Evolutionary conservation across 2,797 vertebrate genomes (phyloP).

Genomic region (Megaceryle alcyon): DNA sequence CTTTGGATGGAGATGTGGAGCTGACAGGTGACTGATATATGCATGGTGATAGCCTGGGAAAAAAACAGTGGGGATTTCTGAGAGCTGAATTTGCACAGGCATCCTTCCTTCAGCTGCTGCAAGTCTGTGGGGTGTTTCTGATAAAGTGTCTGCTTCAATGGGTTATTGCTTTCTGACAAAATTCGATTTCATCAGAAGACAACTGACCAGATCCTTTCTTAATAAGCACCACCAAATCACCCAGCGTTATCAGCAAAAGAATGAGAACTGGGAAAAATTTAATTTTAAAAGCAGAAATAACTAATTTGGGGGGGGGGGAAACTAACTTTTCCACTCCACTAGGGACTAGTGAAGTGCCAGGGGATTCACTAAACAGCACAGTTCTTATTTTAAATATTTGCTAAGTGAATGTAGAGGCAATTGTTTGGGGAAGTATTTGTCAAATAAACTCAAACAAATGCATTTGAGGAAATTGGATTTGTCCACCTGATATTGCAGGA

Average conservation of each 20-base stretch:
- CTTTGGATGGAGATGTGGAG: not conserved
- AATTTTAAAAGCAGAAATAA: conserved; percentile 32
- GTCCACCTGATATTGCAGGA: conserved; percentile 58
- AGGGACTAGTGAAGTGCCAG: not conserved
- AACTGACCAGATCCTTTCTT: conserved; percentile 39
- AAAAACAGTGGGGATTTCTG: not conserved
- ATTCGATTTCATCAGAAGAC: not conserved
- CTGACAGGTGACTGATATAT: not conserved
- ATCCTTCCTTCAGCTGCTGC: not conserved
- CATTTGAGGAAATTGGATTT: conserved; percentile 68
- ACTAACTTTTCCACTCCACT: not conserved
- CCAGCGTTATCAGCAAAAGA: not conserved
- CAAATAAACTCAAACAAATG: conserved; percentile 67
- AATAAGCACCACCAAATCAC: not conserved
- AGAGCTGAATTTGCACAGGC: not conserved
- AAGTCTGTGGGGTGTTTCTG: not conserved
- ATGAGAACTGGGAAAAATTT: conserved; percentile 1
- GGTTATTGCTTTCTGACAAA: conserved; percentile 46
- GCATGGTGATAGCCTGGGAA: accelerated
- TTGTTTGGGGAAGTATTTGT: conserved; percentile 60
- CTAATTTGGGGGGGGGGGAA: not conserved
- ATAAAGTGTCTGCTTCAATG: not conserved
- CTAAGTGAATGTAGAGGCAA: conserved; percentile 52
- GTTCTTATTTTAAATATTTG: conserved; percentile 62
- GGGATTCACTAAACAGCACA: not conserved